Percentiles rank a stretch among this genome's conserved stretches.
Conservation (phyloP, 2,888 invertebrate species). For the Aphodius granarius region DNA sequence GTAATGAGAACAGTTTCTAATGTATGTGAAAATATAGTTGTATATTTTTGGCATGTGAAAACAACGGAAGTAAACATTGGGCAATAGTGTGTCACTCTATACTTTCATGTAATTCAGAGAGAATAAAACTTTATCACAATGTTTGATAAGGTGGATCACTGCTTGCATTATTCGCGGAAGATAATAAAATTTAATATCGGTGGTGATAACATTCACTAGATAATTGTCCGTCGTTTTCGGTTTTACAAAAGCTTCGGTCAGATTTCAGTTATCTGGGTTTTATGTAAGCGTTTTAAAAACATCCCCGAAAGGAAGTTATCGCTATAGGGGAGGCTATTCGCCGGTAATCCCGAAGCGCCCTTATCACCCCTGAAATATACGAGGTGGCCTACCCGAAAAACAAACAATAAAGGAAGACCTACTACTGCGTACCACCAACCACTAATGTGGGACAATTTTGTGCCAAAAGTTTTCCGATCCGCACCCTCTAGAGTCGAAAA, state of each 20-base stretch:
- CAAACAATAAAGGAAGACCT: conserved; percentile 23
- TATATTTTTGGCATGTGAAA: too few relatives aligned
- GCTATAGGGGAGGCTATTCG: conserved; percentile 23
- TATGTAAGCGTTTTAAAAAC: conserved; percentile 5
- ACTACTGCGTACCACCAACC: conserved; percentile 18
- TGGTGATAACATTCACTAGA: not conserved
- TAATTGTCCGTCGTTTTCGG: not conserved
- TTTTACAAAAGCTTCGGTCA: not conserved
- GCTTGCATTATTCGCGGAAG: not conserved
- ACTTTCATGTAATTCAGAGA: too few relatives aligned
- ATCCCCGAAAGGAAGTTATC: conserved; percentile 19
- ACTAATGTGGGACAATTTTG: conserved; percentile 4
- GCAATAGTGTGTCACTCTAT: too few relatives aligned
- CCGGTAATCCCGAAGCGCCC: conserved; percentile 23
- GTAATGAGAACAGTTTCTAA: not conserved
- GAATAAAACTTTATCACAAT: not conserved
- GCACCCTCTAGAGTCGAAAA: not conserved
- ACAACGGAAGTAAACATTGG: too few relatives aligned
- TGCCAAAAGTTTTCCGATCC: conserved; percentile 5
- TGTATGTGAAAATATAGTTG: not conserved
- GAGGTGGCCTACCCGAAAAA: conserved; percentile 25
- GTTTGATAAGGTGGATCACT: not conserved
- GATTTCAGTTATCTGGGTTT: not conserved
- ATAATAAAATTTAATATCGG: not conserved
- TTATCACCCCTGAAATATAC: conserved; percentile 23